These are phyloP conservation scores for Solea senegalensis DNA, from an alignment of 2,113 vertebrate species.

Conservation along the genomic window DNA sequence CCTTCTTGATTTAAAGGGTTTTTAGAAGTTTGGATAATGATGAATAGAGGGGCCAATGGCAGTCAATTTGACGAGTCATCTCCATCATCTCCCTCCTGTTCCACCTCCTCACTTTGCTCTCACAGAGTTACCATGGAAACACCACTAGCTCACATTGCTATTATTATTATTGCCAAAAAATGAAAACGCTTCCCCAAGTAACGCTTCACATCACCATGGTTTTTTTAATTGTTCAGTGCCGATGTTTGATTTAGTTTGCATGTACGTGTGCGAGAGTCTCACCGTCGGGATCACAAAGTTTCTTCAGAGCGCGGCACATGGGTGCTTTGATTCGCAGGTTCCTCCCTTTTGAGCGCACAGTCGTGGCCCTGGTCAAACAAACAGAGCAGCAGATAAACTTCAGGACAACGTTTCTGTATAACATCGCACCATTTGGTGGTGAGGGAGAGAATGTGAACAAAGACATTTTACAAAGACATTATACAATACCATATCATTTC, in stretches of 20 bases:
- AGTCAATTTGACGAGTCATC: constrained; percentile 27
- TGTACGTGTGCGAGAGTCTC: constrained; percentile 45
- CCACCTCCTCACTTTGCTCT: constrained; percentile 54
- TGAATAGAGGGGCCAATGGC: constrained; percentile 11
- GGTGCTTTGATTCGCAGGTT: constrained; percentile 97
- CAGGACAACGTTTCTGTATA: not conserved
- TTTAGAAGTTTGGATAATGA: constrained; percentile 8
- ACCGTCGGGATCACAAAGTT: constrained; percentile 98
- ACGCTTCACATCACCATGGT: constrained; percentile 5
- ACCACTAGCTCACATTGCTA: constrained; percentile 59
- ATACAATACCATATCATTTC: not conserved
- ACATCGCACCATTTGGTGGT: not conserved
- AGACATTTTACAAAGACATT: not conserved
- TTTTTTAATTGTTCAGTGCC: constrained; percentile 16
- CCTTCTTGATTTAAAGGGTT: not conserved
- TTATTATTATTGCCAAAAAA: constrained; percentile 55
- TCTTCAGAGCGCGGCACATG: constrained; percentile 97
- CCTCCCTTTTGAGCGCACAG: constrained; percentile 96
- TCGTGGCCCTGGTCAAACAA: constrained; percentile 87
- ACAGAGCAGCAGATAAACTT: constrained; percentile 1
- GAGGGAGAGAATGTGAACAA: not conserved
- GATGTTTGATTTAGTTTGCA: constrained; percentile 26
- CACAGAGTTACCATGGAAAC: constrained; percentile 71
- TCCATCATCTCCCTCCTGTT: constrained; percentile 35
- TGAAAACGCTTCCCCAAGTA: constrained; percentile 39